These are phyloP conservation scores for Peromyscus attwateri DNA, from an alignment of 2,797 vertebrate genomes.

Conservation along the genomic window DNA sequence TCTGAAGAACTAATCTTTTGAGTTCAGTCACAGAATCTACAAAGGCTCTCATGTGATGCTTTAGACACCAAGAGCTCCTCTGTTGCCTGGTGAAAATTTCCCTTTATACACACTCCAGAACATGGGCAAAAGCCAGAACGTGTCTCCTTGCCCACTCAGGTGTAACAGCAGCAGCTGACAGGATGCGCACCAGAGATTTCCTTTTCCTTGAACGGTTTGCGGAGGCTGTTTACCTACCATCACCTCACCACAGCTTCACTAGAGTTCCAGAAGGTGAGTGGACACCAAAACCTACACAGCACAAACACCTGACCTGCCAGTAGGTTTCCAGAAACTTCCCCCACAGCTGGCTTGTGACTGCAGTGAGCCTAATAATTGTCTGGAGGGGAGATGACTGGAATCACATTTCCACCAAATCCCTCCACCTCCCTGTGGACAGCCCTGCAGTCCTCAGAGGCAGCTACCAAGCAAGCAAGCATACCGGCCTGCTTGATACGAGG, in stretches of 20 bases:
- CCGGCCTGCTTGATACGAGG: neutral
- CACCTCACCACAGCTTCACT: constrained; percentile 57
- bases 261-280: constrained; percentile 64
- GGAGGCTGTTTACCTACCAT: constrained; percentile 37
- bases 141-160: neutral
- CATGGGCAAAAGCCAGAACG: constrained; percentile 32
- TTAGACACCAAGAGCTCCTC: neutral
- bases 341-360: constrained; percentile 78
- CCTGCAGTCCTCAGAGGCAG: constrained; percentile 3
- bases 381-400: constrained; percentile 73
- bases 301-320: constrained; percentile 67
- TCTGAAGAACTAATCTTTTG: neutral
- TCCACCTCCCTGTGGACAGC: constrained; percentile 56
- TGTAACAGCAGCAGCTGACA: constrained; percentile 19
- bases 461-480: neutral
- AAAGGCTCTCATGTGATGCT: neutral
- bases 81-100: constrained; percentile 23
- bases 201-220: constrained; percentile 63
- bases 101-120: neutral
- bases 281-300: constrained; percentile 71
- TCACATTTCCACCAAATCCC: constrained; percentile 73
- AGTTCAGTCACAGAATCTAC: constrained; percentile 26
- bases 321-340: constrained; percentile 71
- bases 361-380: constrained; percentile 77
- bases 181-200: neutral